Conservation (phyloP, 2,888 invertebrate genomes). For the Ctenicera cuprea region DNA sequence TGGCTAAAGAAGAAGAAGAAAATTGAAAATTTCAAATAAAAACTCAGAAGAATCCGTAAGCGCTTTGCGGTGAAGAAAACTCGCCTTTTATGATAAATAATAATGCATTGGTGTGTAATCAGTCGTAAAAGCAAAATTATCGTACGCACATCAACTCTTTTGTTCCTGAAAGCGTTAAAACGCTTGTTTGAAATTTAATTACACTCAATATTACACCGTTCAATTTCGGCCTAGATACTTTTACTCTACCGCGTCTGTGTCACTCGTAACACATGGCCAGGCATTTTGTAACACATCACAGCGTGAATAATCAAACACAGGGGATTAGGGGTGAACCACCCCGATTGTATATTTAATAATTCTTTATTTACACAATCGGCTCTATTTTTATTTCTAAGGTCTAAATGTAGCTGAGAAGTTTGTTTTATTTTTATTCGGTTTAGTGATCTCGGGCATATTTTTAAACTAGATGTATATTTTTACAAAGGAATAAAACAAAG, state of each 20-base stretch:
- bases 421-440: neutral
- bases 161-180: conserved; percentile 9
- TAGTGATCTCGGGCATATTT: neutral
- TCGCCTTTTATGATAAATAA: neutral
- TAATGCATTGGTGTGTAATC: neutral
- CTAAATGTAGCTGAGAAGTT: neutral
- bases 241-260: neutral
- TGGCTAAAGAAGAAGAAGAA: too few species aligned
- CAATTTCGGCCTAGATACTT: neutral
- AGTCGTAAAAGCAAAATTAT: neutral
- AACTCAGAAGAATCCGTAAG: too few species aligned
- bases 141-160: neutral
- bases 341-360: conserved; percentile 24
- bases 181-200: conserved; percentile 19
- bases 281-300: conserved; percentile 31
- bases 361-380: neutral
- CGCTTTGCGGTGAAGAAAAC: too few species aligned
- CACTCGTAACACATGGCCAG: conserved; percentile 28
- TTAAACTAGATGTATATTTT: neutral
- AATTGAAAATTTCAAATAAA: too few species aligned
- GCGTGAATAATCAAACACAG: conserved; percentile 8
- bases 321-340: conserved; percentile 31
- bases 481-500: neutral
- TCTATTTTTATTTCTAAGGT: conserved; percentile 6
- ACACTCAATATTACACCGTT: conserved; percentile 16